These are phyloP conservation scores for Peromyscus nudipes DNA, from an alignment of 2,797 vertebrate species.

Conservation along the genomic window DNA sequence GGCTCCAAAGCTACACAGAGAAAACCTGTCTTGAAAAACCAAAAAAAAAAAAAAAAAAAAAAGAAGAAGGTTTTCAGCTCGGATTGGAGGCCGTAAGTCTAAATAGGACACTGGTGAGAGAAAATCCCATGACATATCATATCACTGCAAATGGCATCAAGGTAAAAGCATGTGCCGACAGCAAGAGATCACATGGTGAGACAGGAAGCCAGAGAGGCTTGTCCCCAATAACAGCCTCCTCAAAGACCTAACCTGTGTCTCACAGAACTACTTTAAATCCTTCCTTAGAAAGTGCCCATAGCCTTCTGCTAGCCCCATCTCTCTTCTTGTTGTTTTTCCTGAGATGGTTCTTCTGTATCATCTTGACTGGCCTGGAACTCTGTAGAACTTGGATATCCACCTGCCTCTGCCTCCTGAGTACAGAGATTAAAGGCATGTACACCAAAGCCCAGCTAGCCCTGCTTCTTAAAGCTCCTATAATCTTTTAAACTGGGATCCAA, in stretches of 20 bases:
- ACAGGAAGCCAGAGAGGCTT: not conserved
- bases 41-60: too few species aligned
- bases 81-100: too few species aligned
- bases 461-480: not conserved
- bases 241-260: not conserved
- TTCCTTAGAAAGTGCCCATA: not conserved
- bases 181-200: not conserved
- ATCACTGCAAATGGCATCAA: too few species aligned
- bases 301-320: not conserved
- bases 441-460: not conserved
- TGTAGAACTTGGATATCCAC: not conserved
- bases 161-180: too few species aligned
- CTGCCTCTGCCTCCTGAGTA: not conserved
- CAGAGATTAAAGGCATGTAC: not conserved
- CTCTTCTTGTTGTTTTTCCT: not conserved
- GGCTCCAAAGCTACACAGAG: too few species aligned
- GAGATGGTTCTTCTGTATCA: not conserved
- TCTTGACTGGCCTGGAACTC: not conserved
- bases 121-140: too few species aligned
- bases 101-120: too few species aligned
- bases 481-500: not conserved
- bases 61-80: too few species aligned
- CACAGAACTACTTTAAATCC: not conserved
- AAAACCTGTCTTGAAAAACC: too few species aligned
- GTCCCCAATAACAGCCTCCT: not conserved